phyloP scores from a whole-genome alignment of 64 coral and sea anemone species.

The Hydrozoanthus tunicans region DNA sequence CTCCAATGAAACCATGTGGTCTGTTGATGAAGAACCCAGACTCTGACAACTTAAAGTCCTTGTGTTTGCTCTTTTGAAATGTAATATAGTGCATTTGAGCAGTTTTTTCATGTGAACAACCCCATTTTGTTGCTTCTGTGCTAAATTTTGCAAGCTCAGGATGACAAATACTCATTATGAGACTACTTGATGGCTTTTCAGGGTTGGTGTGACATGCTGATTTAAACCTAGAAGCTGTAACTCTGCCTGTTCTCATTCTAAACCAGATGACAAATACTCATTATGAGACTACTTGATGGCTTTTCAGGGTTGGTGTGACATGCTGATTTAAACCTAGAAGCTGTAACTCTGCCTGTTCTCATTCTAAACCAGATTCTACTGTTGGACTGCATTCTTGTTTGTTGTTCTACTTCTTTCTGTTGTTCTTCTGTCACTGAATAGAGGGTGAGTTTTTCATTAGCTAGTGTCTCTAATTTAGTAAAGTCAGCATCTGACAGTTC shows the following conservation, averaged over 20 bases:
- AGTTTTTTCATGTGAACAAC: conserved; percentile 35
- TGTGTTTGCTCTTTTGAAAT: not conserved
- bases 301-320: conserved; percentile 51
- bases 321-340: conserved; percentile 56
- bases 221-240: conserved; percentile 60
- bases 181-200: conserved; percentile 48
- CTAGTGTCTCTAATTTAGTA: conserved; percentile 37
- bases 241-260: conserved; percentile 57
- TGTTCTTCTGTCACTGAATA: conserved; percentile 43
- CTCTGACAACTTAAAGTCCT: conserved; percentile 32
- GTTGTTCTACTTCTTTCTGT: conserved; percentile 41
- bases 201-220: conserved; percentile 46
- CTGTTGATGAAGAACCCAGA: conserved; percentile 50
- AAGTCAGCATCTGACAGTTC: conserved; percentile 47
- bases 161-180: conserved; percentile 57
- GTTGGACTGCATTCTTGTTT: conserved; percentile 43
- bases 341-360: conserved; percentile 54
- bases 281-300: conserved; percentile 56
- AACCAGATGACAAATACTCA: conserved; percentile 53
- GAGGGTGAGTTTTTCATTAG: conserved; percentile 26
- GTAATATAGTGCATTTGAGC: conserved; percentile 23
- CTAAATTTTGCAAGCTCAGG: conserved; percentile 41
- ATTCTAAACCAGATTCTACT: conserved; percentile 48
- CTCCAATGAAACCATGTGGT: conserved; percentile 41
- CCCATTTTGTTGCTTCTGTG: conserved; percentile 50